These are phyloP conservation scores for Paramuricea clavata DNA, from an alignment of 92 coral and sea anemone genomes.

Conservation along the genomic window DNA sequence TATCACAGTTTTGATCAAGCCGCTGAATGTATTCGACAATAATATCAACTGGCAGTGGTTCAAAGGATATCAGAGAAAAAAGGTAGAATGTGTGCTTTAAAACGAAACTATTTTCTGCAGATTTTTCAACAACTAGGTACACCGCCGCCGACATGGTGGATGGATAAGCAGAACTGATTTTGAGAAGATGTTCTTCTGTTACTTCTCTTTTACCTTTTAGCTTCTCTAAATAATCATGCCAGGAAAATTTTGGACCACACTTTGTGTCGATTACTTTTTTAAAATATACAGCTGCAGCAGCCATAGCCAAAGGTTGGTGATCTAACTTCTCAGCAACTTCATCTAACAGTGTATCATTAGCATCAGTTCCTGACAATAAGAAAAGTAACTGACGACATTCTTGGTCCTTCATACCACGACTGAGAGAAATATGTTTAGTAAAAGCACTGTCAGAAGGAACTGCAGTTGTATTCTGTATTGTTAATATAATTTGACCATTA, in stretches of 20 bases:
- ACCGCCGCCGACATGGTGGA: slow-evolving; percentile 49
- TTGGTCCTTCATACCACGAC: slow-evolving; percentile 60
- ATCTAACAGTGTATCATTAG: no score
- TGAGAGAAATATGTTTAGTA: no score
- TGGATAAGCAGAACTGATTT: slow-evolving; percentile 39
- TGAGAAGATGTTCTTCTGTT: slow-evolving; percentile 36
- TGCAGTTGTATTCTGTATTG: slow-evolving; percentile 33
- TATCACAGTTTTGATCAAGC: neutral
- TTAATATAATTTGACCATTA: slow-evolving; percentile 51
- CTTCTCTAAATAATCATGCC: no score
- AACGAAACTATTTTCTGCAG: neutral
- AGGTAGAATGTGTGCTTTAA: neutral
- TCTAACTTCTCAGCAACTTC: no score
- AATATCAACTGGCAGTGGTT: slow-evolving; percentile 32
- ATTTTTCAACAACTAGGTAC: no score
- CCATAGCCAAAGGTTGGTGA: no score
- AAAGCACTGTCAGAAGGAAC: slow-evolving; percentile 31
- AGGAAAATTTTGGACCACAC: neutral
- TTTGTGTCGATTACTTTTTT: slow-evolving; percentile 58
- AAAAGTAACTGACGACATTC: slow-evolving; percentile 57
- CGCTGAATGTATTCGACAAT: slow-evolving; percentile 23
- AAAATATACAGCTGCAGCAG: no score
- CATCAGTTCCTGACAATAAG: no score
- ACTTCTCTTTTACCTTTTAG: slow-evolving; percentile 11
- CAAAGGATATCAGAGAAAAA: no score